Evolutionary conservation across 1,140 invertebrate species (phyloP), one percentile per base, ranked within the genome.

Genomic region (Drosophila bocqueti): DNA sequence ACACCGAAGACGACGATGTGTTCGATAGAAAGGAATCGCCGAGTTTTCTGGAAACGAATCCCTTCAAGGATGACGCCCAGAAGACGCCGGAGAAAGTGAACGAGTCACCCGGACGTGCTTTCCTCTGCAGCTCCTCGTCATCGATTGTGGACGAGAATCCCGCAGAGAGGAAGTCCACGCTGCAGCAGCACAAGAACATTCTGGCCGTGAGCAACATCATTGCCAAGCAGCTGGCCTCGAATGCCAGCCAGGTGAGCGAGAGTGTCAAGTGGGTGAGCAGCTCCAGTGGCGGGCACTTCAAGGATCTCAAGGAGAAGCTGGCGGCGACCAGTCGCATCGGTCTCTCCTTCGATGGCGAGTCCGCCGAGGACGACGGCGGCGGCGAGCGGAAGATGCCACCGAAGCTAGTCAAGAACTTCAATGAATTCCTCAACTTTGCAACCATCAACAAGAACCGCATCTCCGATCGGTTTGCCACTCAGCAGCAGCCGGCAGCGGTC

Each of bases 361-460:
- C 38, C 0, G 50, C 34, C 0, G 46, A 63, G 47, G 66, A 46
- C 10, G 65, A 66, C 8, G 55, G 46, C 10, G 65, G 57, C 8
- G 55, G 46, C 1, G 71, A 74, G 4, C 47, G 73, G 1, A 82
- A 82, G 45, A 92, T 92, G n/a, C 92, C 92, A 24, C 92, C 92
- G 2, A 95, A 95, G 81, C 95, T 97, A 72, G 96, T 97, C 2
- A 97, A 96, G 92, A 97, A 97, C 93, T 93, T 97, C n/a, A 97
- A 97, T 80, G 96, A 97, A 92, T 97, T 97, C 91, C 93, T 97
- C 0, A 97, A 96, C 79, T 96, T 97, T 83, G 95, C 96, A 16
- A 94, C 95, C 13, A 93, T 95, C 2, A 96, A 95, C 83, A 96
- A 96, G 92, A 94, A 93, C 67, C 91, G 91, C 21, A 92, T 91